Evolutionary conservation across 1,140 invertebrate species (phyloP).

Genomic region (Samia ricini): DNA sequence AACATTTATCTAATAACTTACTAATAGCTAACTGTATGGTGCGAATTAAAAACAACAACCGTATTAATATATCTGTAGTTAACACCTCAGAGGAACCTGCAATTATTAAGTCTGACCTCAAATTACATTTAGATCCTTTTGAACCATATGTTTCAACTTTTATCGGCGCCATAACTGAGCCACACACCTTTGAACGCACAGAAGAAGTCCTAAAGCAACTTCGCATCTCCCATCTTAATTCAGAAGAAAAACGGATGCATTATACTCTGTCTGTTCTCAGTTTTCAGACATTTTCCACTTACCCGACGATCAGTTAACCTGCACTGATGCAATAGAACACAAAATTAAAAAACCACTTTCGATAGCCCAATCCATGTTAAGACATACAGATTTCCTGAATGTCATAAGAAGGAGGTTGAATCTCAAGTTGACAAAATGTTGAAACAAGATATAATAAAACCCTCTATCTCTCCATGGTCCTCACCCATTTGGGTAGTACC

Average conservation of each 20-base stretch:
- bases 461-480: constrained; percentile 4
- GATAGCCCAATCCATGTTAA: background rate
- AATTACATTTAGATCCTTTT: too few relatives aligned
- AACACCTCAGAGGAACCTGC: constrained; percentile 12
- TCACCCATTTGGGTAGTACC: constrained; percentile 4
- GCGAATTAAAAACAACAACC: too few relatives aligned
- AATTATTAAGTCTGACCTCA: background rate
- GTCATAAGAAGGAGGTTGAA: constrained; percentile 3
- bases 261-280: constrained; percentile 16
- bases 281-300: constrained; percentile 26
- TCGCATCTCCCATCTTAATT: constrained; percentile 18
- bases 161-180: background rate
- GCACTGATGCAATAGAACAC: constrained; percentile 20
- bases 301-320: constrained; percentile 20
- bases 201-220: constrained; percentile 8
- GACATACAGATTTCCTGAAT: constrained; percentile 14
- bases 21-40: constrained; percentile 15
- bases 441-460: constrained; percentile 2
- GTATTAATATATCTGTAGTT: constrained; percentile 14
- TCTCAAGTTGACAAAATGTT: constrained; percentile 8
- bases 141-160: too few relatives aligned
- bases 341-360: constrained; percentile 20
- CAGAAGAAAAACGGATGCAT: constrained; percentile 19
- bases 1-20: constrained; percentile 13
- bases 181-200: background rate